Percentiles rank a stretch among this genome's conserved stretches.
phyloP scores from a whole-genome alignment of 2,888 invertebrate genomes.

The Xestobium rufovillosum region DNA sequence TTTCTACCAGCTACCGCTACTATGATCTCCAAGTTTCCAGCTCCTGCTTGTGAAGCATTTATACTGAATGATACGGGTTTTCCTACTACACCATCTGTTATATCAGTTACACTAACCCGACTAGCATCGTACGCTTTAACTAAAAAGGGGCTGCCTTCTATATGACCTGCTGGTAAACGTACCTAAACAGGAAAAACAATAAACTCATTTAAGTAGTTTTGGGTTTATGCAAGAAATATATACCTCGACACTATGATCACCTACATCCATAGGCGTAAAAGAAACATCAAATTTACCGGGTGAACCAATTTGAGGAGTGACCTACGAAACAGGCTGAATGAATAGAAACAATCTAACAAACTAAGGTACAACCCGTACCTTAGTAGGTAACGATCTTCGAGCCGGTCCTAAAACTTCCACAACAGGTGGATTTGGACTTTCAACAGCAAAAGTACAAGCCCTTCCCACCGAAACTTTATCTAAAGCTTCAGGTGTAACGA shows the following conservation, averaged over 20 bases:
- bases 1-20: constrained; percentile 94
- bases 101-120: constrained; percentile 90
- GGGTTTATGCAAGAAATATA: constrained; percentile 36
- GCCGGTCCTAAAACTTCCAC: constrained; percentile 76
- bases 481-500: constrained; percentile 74
- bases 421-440: constrained; percentile 73
- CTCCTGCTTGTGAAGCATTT: constrained; percentile 73
- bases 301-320: constrained; percentile 41
- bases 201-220: neutral
- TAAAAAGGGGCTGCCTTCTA: constrained; percentile 91
- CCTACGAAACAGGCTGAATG: constrained; percentile 26
- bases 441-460: constrained; percentile 77
- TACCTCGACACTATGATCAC: constrained; percentile 91
- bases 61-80: constrained; percentile 93
- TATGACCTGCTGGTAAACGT: constrained; percentile 62
- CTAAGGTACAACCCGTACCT: no score
- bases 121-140: constrained; percentile 94
- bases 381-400: constrained; percentile 61
- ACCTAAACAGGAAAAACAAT: no score
- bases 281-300: constrained; percentile 43
- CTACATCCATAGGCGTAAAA: constrained; percentile 83
- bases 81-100: constrained; percentile 83
- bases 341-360: constrained; percentile 7
- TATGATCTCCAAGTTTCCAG: constrained; percentile 95
- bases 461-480: constrained; percentile 86